These are phyloP conservation scores for Myotis findleyi DNA, from an alignment of 2,797 vertebrate species.

Conservation along the genomic window DNA sequence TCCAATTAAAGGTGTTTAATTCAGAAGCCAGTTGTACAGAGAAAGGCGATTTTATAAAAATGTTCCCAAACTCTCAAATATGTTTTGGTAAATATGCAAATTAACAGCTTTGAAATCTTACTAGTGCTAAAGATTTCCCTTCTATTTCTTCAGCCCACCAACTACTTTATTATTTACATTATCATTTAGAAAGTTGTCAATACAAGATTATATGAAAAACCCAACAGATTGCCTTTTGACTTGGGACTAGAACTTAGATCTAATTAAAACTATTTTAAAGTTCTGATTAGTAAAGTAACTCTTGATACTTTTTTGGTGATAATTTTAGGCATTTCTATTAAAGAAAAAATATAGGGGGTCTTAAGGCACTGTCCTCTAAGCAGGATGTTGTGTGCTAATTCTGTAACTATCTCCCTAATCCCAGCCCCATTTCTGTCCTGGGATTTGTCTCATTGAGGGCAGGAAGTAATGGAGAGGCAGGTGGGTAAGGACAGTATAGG, in stretches of 20 bases:
- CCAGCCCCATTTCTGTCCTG: not conserved
- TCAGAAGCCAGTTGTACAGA: conserved; percentile 25
- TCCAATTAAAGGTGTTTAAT: conserved; percentile 48
- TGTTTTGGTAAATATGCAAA: not conserved
- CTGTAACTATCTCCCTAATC: fast-evolving
- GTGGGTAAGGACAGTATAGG: not conserved
- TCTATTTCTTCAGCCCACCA: conserved; percentile 35
- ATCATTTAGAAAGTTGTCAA: conserved; percentile 49
- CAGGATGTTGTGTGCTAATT: not conserved
- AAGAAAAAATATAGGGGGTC: not conserved
- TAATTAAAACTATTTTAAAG: conserved; percentile 19
- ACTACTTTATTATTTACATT: not conserved
- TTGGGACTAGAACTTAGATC: conserved; percentile 12
- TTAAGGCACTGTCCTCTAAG: not conserved
- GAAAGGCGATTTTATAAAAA: not conserved
- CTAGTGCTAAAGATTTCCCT: not conserved
- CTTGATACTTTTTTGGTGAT: not conserved
- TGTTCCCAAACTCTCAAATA: not conserved
- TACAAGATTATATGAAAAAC: conserved; percentile 1
- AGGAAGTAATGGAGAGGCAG: not conserved
- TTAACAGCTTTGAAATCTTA: conserved; percentile 42
- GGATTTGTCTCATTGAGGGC: not conserved
- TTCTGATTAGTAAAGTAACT: not conserved
- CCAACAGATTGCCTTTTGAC: not conserved
- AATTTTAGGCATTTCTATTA: not conserved